These are phyloP conservation scores for Cichladusa arquata DNA, from an alignment of 2,113 vertebrate species.

Conservation along the genomic window DNA sequence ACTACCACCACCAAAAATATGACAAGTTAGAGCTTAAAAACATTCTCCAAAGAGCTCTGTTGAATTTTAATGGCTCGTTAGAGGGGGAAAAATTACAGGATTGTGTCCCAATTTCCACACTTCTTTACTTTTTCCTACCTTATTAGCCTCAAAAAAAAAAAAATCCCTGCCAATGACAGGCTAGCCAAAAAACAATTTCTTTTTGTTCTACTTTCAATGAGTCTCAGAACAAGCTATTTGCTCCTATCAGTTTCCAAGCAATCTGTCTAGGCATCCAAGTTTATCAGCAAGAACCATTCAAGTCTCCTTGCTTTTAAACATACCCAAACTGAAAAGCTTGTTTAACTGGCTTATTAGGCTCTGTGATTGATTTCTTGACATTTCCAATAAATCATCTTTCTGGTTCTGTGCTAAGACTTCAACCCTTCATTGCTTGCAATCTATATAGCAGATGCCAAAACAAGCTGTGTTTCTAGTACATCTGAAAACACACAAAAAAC, in stretches of 20 bases:
- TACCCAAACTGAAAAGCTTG: background rate
- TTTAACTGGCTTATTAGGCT: background rate
- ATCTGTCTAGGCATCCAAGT: background rate
- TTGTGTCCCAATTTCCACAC: background rate
- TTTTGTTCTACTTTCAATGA: background rate
- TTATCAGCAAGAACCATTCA: background rate
- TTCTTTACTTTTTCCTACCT: background rate
- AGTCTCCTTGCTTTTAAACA: background rate
- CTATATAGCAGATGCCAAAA: background rate
- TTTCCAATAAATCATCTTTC: background rate
- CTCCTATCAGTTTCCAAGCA: constrained; percentile 3
- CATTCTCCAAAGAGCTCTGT: background rate
- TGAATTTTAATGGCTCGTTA: background rate
- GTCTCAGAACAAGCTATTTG: background rate
- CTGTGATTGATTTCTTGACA: background rate
- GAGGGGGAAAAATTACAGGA: background rate
- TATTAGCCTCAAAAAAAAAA: background rate
- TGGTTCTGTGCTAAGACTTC: background rate
- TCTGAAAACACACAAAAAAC: background rate
- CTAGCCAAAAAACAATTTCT: background rate
- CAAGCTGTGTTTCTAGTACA: background rate
- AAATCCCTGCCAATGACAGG: background rate
- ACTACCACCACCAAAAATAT: background rate
- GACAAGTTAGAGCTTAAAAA: background rate
- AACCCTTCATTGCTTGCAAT: background rate